phyloP scores from a whole-genome alignment of 2,113 vertebrate species.

The Brachypodius melanocephalos region DNA sequence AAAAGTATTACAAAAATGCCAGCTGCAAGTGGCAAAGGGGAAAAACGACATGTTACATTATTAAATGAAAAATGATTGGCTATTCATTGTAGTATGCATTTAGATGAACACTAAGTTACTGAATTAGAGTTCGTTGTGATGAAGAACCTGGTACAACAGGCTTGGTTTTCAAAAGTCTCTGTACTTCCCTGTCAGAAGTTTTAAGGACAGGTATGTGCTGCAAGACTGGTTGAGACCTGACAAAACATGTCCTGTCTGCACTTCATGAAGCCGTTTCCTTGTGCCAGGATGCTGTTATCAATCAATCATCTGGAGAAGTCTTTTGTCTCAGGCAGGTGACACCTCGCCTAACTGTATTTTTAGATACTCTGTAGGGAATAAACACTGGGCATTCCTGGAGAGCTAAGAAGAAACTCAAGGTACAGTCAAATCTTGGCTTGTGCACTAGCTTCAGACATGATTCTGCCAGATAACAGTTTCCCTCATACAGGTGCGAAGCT shows the following conservation, averaged over 20 bases:
- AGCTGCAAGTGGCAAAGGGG: constrained; percentile 9
- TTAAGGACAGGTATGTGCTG: background rate
- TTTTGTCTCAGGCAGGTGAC: background rate
- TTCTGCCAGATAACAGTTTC: background rate
- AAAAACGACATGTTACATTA: constrained; percentile 16
- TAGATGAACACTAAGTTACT: background rate
- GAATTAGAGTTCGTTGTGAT: background rate
- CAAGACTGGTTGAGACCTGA: background rate
- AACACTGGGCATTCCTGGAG: background rate
- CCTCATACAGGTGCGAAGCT: background rate
- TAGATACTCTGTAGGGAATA: background rate
- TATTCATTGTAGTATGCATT: background rate
- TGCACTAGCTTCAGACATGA: background rate
- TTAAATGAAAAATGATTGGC: constrained; percentile 14
- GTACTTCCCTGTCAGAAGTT: background rate
- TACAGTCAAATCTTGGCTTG: background rate
- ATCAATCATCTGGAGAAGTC: background rate
- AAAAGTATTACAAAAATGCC: constrained; percentile 15
- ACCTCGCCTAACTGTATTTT: background rate
- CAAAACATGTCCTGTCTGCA: background rate
- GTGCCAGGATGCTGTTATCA: background rate
- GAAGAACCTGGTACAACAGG: background rate
- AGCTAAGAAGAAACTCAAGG: background rate
- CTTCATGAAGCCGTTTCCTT: background rate
- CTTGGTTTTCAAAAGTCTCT: background rate